Percentiles rank a stretch among this genome's conserved stretches.
These are phyloP conservation scores for Bujurquina vittata DNA, from an alignment of 2,113 vertebrate genomes.

Conservation along the genomic window DNA sequence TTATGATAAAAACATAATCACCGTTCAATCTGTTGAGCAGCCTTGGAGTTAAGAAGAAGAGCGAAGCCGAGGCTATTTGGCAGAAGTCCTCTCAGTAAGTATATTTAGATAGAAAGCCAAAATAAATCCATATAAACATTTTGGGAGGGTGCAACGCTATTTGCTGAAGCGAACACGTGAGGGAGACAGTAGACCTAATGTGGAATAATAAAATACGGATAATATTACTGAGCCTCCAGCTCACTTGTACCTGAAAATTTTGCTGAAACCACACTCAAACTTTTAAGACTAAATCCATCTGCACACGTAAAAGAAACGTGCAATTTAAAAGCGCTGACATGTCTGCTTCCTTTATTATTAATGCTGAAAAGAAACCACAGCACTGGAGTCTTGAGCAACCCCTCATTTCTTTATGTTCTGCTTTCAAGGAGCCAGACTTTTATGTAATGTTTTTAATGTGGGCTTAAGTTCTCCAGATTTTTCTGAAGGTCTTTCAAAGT, in stretches of 20 bases:
- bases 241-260: neutral
- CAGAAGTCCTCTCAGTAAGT: constrained; percentile 75
- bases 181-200: neutral
- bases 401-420: neutral
- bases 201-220: neutral
- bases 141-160: neutral
- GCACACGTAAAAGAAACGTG: neutral
- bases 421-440: neutral
- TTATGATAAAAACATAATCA: neutral
- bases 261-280: neutral
- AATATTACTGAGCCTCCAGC: neutral
- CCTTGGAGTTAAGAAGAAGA: constrained; percentile 73
- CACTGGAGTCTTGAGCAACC: neutral
- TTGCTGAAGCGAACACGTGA: neutral
- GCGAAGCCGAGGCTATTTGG: constrained; percentile 73
- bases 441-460: neutral
- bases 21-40: constrained; percentile 35
- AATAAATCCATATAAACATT: neutral
- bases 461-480: too few relatives aligned
- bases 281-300: neutral
- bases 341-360: neutral
- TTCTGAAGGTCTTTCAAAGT: too few relatives aligned
- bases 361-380: neutral
- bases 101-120: neutral
- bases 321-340: neutral